These are phyloP conservation scores for Zele albiditarsus DNA, from an alignment of 2,888 invertebrate genomes.

Conservation along the genomic window DNA sequence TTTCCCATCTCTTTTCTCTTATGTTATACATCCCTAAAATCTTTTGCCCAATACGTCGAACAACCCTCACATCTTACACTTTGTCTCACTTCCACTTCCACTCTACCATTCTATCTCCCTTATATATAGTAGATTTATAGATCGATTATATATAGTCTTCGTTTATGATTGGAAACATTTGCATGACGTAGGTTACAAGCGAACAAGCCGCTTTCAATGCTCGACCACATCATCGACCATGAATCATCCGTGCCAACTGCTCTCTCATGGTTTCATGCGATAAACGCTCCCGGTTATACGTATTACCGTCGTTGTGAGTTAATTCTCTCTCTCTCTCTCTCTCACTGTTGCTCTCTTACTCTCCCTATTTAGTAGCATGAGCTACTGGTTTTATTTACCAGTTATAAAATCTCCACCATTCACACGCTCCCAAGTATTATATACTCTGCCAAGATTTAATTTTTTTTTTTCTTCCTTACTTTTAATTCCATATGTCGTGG, in stretches of 20 bases:
- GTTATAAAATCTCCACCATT: conserved; percentile 27
- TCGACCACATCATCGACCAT: conserved; percentile 53
- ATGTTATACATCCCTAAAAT: conserved; percentile 4
- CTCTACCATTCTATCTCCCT: conserved; percentile 50
- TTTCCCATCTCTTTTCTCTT: conserved; percentile 1
- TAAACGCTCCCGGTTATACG: conserved; percentile 60
- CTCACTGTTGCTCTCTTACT: conserved; percentile 22
- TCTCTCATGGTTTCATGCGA: conserved; percentile 67
- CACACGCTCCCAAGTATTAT: conserved; percentile 32
- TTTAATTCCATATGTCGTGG: conserved; percentile 1
- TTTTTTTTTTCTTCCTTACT: conserved; percentile 6
- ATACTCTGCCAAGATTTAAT: neutral
- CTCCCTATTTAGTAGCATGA: neutral
- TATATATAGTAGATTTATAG: conserved; percentile 71
- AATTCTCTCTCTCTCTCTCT: neutral
- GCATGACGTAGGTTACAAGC: conserved; percentile 66
- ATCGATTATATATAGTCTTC: conserved; percentile 69
- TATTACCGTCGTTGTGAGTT: neutral
- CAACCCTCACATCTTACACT: neutral
- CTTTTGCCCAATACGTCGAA: neutral
- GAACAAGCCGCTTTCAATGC: conserved; percentile 18
- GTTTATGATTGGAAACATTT: conserved; percentile 72
- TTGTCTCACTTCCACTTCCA: conserved; percentile 25
- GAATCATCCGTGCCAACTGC: conserved; percentile 70
- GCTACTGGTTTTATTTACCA: conserved; percentile 31